Base-by-base conservation (phyloP, 2,113 vertebrate species). In the Semnopithecus entellus region DNA sequence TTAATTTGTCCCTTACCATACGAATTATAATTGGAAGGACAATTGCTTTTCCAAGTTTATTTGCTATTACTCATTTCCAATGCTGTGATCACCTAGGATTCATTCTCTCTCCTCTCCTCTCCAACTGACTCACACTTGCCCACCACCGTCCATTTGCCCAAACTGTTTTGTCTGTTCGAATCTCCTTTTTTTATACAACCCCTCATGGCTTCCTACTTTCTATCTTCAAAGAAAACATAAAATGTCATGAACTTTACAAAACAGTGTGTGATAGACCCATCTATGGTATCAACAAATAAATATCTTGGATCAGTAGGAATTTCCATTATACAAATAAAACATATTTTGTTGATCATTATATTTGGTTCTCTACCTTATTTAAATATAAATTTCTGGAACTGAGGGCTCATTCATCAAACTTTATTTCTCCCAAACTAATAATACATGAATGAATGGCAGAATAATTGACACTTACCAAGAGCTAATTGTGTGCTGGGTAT, bases 211-310 rank as follows among this genome's bases (percentile, higher is more conserved):
- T 6, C 0, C 10, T 20, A 59, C 1, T 52, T 91, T 10, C 11
- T 52, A 86, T 82, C 20, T 59, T 95, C 25, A 73, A 87, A 89
- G 35, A 4, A 85, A 97, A 92, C 75, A 38, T 35, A 86, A 88
- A 92, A 68, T 68, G 20, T 9, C 12, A 45, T 13, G n/a, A 95
- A 55, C 5, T 80, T 70, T 68, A 20, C 5, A 75, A 90, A 81
- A 61, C 14, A 94, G 10, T 64, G 20, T 89, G 45, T 66, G 14
- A 81, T 40, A 88, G 22, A 0, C 35, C 16, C 9, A 59, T 52
- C 1, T 14, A 59, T 43, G 5, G 11, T 40, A 83, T 90, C 12
- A 88, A 35, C 1, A 81, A 86, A 82, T 88, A 55, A 70, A 72
- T 57, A 79, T 4, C 0, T 81, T 64, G 89, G 8, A 76, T 92